These are phyloP conservation scores for Rhynchonycteris naso DNA, from an alignment of 2,797 vertebrate genomes.

Conservation along the genomic window DNA sequence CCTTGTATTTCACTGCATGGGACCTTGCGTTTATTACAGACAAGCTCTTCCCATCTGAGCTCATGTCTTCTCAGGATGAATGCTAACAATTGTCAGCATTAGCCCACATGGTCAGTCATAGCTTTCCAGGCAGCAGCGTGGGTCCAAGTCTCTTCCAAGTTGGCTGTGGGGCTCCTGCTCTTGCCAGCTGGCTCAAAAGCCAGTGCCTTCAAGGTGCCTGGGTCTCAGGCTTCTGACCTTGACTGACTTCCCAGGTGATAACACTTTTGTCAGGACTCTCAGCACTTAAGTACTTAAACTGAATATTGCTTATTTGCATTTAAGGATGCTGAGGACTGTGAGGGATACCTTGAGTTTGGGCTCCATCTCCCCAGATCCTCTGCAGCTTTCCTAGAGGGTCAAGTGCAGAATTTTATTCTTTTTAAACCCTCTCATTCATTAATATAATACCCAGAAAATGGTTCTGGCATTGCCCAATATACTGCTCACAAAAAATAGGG, in stretches of 20 bases:
- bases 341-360: not conserved
- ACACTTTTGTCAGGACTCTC: not conserved
- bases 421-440: not conserved
- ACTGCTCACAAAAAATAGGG: no score
- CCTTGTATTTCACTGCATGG: not conserved
- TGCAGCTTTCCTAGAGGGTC: not conserved
- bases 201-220: not conserved
- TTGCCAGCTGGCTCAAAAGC: not conserved
- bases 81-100: not conserved
- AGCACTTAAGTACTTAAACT: not conserved
- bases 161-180: not conserved
- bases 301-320: not conserved
- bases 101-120: not conserved
- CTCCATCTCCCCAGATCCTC: not conserved
- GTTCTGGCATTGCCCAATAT: not conserved
- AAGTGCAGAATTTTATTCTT: not conserved
- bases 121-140: not conserved
- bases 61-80: not conserved
- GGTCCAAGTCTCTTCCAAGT: not conserved
- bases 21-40: not conserved
- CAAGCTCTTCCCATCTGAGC: constrained; percentile 2
- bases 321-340: not conserved
- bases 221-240: not conserved
- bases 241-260: not conserved
- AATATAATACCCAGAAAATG: not conserved